A percentile compares a stretch with the other conserved stretches of the same genome.
phyloP scores from a whole-genome alignment of 53 echinoderm and acorn worm genomes.

The Holothuria scabra region DNA sequence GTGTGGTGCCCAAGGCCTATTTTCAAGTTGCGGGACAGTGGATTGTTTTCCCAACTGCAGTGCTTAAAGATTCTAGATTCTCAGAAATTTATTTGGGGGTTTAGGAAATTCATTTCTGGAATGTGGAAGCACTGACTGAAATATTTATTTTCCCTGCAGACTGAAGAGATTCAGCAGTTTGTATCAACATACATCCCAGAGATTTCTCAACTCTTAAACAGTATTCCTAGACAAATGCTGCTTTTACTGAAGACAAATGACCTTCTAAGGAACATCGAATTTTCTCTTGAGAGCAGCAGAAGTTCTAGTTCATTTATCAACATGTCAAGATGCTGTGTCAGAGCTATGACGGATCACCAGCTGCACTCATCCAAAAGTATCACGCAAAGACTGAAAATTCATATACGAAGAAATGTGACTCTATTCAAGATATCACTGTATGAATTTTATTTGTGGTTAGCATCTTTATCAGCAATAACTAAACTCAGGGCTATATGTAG shows the following conservation, averaged over 20 bases:
- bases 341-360: constrained; percentile 79
- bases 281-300: constrained; percentile 68
- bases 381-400: constrained; percentile 55
- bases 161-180: constrained; percentile 71
- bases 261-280: constrained; percentile 93
- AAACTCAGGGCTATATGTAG: not conserved
- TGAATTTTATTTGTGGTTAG: constrained; percentile 76
- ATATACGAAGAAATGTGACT: constrained; percentile 57
- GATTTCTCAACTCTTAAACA: constrained; percentile 84
- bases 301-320: constrained; percentile 98
- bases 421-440: constrained; percentile 77
- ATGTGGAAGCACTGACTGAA: too few species aligned
- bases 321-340: constrained; percentile 96
- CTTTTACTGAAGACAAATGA: constrained; percentile 97
- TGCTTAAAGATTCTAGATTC: too few species aligned
- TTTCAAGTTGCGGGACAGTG: too few species aligned
- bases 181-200: constrained; percentile 85
- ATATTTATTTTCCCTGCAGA: constrained; percentile 51
- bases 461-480: constrained; percentile 21
- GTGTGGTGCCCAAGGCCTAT: too few species aligned
- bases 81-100: too few species aligned
- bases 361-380: constrained; percentile 49
- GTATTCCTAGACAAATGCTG: constrained; percentile 92
- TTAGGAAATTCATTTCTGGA: too few species aligned
- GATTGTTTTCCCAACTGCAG: too few species aligned